These are phyloP conservation scores for Conops quadrifasciatus DNA, from an alignment of 2,888 invertebrate species.

Conservation along the genomic window DNA sequence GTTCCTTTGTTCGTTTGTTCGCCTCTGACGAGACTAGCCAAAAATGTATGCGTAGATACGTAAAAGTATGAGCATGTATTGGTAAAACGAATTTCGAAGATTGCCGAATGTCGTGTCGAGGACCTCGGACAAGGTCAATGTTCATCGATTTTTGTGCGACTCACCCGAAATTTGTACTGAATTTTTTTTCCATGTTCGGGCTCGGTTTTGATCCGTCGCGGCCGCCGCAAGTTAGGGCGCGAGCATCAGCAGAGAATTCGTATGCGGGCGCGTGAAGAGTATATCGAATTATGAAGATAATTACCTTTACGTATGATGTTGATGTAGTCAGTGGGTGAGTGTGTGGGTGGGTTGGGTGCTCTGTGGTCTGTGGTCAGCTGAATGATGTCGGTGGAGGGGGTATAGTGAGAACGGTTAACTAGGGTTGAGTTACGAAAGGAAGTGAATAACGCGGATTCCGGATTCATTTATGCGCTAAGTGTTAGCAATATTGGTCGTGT, in stretches of 20 bases:
- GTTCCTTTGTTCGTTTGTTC: too few relatives aligned
- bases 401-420: too few relatives aligned
- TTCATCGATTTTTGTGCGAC: slow-evolving; percentile 46
- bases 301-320: too few relatives aligned
- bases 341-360: neutral
- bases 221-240: slow-evolving; percentile 1
- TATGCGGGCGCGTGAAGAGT: neutral
- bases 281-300: neutral
- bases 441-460: too few relatives aligned
- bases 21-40: too few relatives aligned
- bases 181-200: neutral
- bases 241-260: slow-evolving; percentile 1
- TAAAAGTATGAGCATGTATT: neutral
- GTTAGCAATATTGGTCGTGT: too few relatives aligned
- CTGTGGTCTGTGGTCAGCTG: neutral
- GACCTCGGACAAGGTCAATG: slow-evolving; percentile 52
- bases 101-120: slow-evolving; percentile 36
- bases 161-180: slow-evolving; percentile 17
- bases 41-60: too few relatives aligned
- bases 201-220: slow-evolving; percentile 1
- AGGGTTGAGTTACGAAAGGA: too few relatives aligned
- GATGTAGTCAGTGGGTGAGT: neutral
- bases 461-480: too few relatives aligned
- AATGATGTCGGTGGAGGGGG: too few relatives aligned
- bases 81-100: slow-evolving; percentile 27